Conservation (phyloP, 53 echinoderm and acorn worm genomes). For the Hippasteria phrygiana region DNA sequence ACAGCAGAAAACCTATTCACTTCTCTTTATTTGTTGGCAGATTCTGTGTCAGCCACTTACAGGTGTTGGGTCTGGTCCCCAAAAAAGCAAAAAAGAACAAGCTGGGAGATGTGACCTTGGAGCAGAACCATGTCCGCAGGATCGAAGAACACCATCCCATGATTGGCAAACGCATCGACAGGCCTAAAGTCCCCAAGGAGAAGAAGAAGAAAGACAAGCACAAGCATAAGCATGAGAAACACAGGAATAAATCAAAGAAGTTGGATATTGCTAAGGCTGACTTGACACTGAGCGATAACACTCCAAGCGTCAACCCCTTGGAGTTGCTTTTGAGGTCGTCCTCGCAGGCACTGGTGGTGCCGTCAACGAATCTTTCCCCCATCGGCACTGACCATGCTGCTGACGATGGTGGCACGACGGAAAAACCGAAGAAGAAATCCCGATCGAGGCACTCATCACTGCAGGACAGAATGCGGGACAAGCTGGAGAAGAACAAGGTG, state of each 20-base stretch:
- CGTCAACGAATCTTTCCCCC: background rate
- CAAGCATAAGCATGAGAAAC: constrained; percentile 80
- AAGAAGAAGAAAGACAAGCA: constrained; percentile 95
- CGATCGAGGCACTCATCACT: constrained; percentile 52
- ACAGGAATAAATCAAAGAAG: constrained; percentile 75
- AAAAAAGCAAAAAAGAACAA: constrained; percentile 86
- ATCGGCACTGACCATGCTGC: background rate
- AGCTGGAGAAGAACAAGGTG: constrained; percentile 83
- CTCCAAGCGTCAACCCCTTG: constrained; percentile 4
- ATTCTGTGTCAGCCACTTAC: constrained; percentile 98
- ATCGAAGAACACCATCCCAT: constrained; percentile 1
- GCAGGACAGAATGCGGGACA: constrained; percentile 81
- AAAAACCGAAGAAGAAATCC: constrained; percentile 49
- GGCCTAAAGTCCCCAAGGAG: constrained; percentile 84
- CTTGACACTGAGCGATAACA: background rate
- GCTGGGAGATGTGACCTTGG: constrained; percentile 38
- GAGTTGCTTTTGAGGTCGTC: constrained; percentile 46
- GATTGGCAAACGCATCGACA: constrained; percentile 51
- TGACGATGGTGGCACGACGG: constrained; percentile 5
- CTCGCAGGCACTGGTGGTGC: background rate
- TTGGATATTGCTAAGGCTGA: background rate
- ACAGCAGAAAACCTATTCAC: background rate
- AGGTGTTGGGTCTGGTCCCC: constrained; percentile 92
- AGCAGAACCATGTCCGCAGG: constrained; percentile 37
- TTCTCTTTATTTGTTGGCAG: constrained; percentile 42